Percentiles rank a stretch among this genome's conserved stretches.
Evolutionary conservation across 2,113 vertebrate genomes (phyloP).

Genomic region (Trochalopteron elliotii): DNA sequence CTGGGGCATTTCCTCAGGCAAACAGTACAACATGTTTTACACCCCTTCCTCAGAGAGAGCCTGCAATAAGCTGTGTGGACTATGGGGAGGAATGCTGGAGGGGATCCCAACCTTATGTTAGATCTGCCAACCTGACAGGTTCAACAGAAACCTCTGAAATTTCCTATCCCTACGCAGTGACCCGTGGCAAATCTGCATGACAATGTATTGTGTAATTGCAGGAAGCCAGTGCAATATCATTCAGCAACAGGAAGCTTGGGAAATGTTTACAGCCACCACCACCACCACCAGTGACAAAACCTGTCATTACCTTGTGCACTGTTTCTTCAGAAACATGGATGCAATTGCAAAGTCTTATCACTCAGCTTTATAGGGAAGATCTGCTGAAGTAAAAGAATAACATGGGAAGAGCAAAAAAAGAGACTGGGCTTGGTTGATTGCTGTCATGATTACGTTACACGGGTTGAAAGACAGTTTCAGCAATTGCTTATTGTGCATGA

Average conservation of each 20-base stretch:
- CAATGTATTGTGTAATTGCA: constrained; percentile 67
- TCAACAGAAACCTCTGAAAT: constrained; percentile 65
- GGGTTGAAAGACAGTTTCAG: constrained; percentile 50
- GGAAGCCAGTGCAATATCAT: constrained; percentile 40
- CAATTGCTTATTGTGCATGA: constrained; percentile 38
- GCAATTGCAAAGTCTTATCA: constrained; percentile 26
- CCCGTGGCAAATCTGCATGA: constrained; percentile 69
- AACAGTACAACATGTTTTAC: background rate
- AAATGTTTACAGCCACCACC: constrained; percentile 15
- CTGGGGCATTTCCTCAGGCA: background rate
- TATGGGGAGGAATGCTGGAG: constrained; percentile 66
- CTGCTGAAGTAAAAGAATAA: constrained; percentile 40
- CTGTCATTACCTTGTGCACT: constrained; percentile 26
- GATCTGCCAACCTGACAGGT: constrained; percentile 67
- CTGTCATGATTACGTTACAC: constrained; percentile 31
- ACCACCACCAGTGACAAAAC: background rate
- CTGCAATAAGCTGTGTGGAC: constrained; percentile 54
- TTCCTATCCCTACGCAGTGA: constrained; percentile 67
- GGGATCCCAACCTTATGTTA: constrained; percentile 52
- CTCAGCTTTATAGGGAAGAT: constrained; percentile 38
- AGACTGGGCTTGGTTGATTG: constrained; percentile 16
- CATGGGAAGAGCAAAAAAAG: background rate
- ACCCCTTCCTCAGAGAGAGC: constrained; percentile 45
- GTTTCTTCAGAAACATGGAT: constrained; percentile 19
- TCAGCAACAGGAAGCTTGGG: constrained; percentile 13